These are phyloP conservation scores for Cygnus atratus DNA, from an alignment of 2,113 vertebrate species.

Conservation along the genomic window DNA sequence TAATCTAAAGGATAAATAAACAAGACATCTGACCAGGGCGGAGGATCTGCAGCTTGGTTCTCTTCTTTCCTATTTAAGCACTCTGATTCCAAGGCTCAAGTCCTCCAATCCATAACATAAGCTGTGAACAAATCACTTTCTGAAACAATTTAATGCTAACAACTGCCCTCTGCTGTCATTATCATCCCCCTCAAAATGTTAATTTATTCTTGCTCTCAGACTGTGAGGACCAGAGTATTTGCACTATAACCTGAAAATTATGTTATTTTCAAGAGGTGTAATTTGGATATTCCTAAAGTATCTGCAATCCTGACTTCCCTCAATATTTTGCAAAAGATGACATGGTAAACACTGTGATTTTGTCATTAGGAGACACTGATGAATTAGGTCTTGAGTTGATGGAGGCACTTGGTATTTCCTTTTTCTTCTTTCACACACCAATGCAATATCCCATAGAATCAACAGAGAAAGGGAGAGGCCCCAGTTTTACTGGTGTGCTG, in stretches of 20 bases:
- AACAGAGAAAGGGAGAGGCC: background rate
- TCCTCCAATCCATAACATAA: background rate
- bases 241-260: background rate
- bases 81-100: background rate
- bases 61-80: background rate
- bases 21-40: background rate
- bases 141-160: background rate
- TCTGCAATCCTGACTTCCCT: background rate
- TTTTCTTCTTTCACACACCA: accelerated
- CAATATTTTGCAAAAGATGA: background rate
- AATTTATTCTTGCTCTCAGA: background rate
- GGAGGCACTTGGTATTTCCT: background rate
- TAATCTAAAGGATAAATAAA: background rate
- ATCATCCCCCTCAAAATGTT: background rate
- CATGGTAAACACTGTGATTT: background rate
- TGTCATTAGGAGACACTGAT: background rate
- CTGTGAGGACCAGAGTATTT: background rate
- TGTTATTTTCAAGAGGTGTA: background rate
- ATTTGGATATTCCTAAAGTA: background rate
- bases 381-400: background rate
- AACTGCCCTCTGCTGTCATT: background rate
- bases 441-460: background rate
- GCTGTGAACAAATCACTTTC: background rate
- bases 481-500: background rate
- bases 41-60: background rate